Evolutionary conservation across 2,888 invertebrate species (phyloP).

Genomic region (Leucozona laternaria): DNA sequence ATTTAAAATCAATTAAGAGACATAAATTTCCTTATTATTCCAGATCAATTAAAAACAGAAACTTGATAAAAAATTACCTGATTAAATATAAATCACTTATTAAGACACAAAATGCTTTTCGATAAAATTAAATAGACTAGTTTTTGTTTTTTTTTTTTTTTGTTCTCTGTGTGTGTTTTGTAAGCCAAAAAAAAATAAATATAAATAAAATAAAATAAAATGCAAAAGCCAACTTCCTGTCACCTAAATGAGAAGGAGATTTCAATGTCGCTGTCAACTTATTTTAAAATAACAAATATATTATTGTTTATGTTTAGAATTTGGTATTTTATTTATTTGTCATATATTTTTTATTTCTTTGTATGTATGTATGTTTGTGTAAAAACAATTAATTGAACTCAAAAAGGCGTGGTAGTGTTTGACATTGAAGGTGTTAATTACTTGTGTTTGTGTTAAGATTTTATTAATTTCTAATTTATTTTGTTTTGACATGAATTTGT

Average conservation of each 20-base stretch:
- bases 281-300: not conserved
- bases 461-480: slow-evolving; percentile 12
- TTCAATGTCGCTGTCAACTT: slow-evolving; percentile 18
- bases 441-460: not conserved
- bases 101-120: slow-evolving; percentile 19
- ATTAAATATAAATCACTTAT: slow-evolving; percentile 41
- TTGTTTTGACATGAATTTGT: slow-evolving; percentile 9
- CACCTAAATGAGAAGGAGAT: slow-evolving; percentile 1
- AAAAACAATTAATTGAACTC: not conserved
- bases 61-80: slow-evolving; percentile 25
- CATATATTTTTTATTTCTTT: not conserved
- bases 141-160: not conserved
- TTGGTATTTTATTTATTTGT: slow-evolving; percentile 45
- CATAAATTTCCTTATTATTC: slow-evolving; percentile 33
- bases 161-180: not conserved
- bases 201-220: not conserved
- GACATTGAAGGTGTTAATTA: slow-evolving; percentile 51
- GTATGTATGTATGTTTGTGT: not conserved
- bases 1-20: slow-evolving; percentile 31
- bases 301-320: not conserved
- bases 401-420: slow-evolving; percentile 30
- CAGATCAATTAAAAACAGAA: slow-evolving; percentile 30
- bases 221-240: slow-evolving; percentile 36
- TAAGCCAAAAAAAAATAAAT: slow-evolving; percentile 9
- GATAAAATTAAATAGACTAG: slow-evolving; percentile 9